Conservation (phyloP, 2,113 vertebrate species). For the Acanthisitta chloris region DNA sequence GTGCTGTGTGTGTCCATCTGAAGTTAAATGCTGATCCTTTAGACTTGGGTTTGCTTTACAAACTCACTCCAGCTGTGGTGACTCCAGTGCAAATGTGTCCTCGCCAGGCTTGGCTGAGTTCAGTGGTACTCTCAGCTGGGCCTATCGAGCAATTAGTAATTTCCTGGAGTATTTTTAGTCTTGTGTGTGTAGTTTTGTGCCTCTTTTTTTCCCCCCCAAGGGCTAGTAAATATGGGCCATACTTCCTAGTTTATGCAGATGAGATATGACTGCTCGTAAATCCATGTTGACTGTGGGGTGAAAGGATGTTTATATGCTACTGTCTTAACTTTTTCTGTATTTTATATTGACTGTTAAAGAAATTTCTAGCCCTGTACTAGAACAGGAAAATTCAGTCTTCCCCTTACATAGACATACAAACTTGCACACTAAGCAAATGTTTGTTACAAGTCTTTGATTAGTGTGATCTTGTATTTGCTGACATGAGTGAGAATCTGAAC, state of each 20-base stretch:
- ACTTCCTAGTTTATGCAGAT: background rate
- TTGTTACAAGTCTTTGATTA: background rate
- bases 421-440: background rate
- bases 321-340: background rate
- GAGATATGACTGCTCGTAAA: background rate
- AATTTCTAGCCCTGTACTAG: background rate
- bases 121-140: background rate
- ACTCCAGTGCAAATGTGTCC: background rate
- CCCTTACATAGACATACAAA: background rate
- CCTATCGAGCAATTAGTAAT: background rate
- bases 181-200: too few relatives aligned
- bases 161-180: background rate
- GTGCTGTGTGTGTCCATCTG: fast-evolving
- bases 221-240: background rate
- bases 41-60: background rate
- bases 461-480: background rate
- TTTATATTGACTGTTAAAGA: background rate
- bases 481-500: background rate
- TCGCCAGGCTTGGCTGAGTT: background rate
- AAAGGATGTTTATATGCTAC: background rate
- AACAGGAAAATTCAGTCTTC: background rate
- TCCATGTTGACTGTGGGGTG: background rate
- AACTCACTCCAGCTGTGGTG: background rate
- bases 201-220: background rate
- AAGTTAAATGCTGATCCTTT: background rate